These are phyloP conservation scores for Drosophila orosa DNA, from an alignment of 1,140 invertebrate genomes.

Conservation along the genomic window DNA sequence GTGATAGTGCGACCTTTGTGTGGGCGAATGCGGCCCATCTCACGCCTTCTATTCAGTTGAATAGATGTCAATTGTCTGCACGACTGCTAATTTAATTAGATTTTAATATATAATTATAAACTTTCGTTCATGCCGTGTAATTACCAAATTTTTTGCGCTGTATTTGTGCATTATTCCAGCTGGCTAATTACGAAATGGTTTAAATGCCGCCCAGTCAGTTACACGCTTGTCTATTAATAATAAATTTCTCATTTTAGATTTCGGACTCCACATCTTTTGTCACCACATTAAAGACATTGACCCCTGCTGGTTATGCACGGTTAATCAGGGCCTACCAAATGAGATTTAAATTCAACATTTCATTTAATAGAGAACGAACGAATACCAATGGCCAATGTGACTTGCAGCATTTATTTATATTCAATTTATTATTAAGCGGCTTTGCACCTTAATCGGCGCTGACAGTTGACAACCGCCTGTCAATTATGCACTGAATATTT, in stretches of 20 bases:
- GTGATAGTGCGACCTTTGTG: conserved; percentile 31
- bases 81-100: conserved; percentile 77
- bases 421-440: conserved; percentile 74
- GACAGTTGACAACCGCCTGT: conserved; percentile 75
- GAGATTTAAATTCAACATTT: conserved; percentile 2
- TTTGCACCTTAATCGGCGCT: conserved; percentile 69
- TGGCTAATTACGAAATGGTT: conserved; percentile 66
- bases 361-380: background rate
- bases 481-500: conserved; percentile 57
- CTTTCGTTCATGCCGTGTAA: conserved; percentile 36
- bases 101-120: conserved; percentile 75
- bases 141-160: conserved; percentile 34
- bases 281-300: conserved; percentile 49
- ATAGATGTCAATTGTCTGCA: conserved; percentile 61
- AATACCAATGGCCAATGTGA: conserved; percentile 4
- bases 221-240: conserved; percentile 66
- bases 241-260: conserved; percentile 54
- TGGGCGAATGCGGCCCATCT: background rate
- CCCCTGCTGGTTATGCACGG: background rate
- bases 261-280: conserved; percentile 33
- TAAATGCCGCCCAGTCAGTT: conserved; percentile 25
- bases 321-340: background rate
- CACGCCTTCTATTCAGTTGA: conserved; percentile 23
- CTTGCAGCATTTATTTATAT: conserved; percentile 63
- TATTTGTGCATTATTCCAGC: conserved; percentile 32